phyloP scores from a whole-genome alignment of 2,113 vertebrate species.

The Octodon degus region DNA sequence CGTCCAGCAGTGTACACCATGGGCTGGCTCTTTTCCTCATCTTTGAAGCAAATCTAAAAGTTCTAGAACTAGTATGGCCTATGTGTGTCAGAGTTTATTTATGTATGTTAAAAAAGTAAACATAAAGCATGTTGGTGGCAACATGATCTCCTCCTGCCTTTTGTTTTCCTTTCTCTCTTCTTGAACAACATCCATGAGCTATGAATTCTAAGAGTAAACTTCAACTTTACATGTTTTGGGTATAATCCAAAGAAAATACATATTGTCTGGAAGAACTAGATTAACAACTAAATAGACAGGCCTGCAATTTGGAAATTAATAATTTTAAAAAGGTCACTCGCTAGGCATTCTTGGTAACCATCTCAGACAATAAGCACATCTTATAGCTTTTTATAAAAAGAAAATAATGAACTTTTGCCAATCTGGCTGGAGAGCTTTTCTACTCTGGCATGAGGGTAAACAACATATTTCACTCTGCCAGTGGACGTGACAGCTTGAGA shows the following conservation, averaged over 20 bases:
- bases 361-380: background rate
- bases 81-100: background rate
- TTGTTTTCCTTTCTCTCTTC: background rate
- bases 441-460: background rate
- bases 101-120: background rate
- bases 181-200: background rate
- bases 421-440: background rate
- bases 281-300: background rate
- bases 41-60: background rate
- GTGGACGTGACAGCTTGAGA: background rate
- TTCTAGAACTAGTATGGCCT: background rate
- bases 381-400: background rate
- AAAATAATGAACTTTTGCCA: background rate
- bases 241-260: background rate
- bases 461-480: background rate
- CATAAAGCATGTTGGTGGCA: background rate
- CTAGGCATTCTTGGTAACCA: background rate
- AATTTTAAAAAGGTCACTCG: background rate
- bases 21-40: background rate
- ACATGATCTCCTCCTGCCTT: background rate
- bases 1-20: background rate
- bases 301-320: background rate
- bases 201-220: background rate
- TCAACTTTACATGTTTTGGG: background rate
- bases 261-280: conserved; percentile 1